Evolutionary conservation across 2,888 invertebrate genomes (phyloP), one percentile per base, ranked within the genome.

Genomic region (Theretra japonica): DNA sequence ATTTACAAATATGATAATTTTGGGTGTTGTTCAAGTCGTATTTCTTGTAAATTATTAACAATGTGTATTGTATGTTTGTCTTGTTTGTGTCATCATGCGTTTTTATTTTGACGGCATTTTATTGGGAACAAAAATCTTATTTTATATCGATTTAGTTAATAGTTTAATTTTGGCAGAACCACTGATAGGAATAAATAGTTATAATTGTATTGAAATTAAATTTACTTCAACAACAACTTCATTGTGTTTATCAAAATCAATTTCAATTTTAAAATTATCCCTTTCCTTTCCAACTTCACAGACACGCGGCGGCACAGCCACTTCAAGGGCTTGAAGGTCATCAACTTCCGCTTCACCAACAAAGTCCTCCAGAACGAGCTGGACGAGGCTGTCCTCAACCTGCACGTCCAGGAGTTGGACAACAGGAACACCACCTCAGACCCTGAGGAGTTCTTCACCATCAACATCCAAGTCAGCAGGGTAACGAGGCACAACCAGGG

Each of bases 291-390:
- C 28, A 48, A 65, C 5, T 72, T 77, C 71, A 72, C 95, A 97
- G 97, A 96, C 89, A 95, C 95, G 70, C 95, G 95, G 85, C 91
- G 96, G 77, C 95, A 96, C 88, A 96, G 96, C 82, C 95, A 95
- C 81, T 95, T 96, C 90, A 95, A 96, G 79, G 96, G 95, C 71
- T 94, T 96, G 77, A 96, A 96, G 84, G 95, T 96, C 75, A 95
- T 97, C 77, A 96, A 96, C 91, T 97, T 97, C 91, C 95, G 95
- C 77, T 96, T 97, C 87, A 95, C 96, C 69, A 96, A 96, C 80
- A 96, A 96, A 85, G 95, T 96, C 70, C 94, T 96, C 23, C 96
- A 96, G 83, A 96, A 96, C 84, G 96, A 96, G 78, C 96, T 97
- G 19, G 94, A 95, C 74, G 95, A 96, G 77, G 97, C 97, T 0